Base-by-base conservation (phyloP, 2,113 vertebrate species). In the Rhineura floridana region DNA sequence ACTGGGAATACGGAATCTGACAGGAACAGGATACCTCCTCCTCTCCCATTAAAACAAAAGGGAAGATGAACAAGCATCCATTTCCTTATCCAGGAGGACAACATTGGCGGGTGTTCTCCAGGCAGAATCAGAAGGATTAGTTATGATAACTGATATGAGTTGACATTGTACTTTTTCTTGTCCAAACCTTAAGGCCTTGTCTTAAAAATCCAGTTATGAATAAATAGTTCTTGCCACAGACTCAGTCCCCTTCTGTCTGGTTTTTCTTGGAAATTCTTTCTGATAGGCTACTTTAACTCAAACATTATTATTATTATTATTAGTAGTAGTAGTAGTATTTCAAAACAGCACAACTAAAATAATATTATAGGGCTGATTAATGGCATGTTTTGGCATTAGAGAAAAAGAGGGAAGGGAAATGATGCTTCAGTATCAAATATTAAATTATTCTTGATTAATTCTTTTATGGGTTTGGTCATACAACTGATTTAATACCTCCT, bases 401-500 rank as follows among this genome's bases (percentile, higher is more conserved):
- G 77, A 87, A 94, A 87, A 94, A 21, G 15, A 87, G 91, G 15
- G 70, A 36, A 17, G 39, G 39, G 5, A 12, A 50, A 88, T 81
- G 93, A 96, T 92, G 91, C 87, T 84, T 91, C 91, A 89, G 91
- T 94, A 96, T 95, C 44, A 95, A 94, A 94, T 94, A 91, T 94
- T 87, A 95, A 95, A 96, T 96, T 95, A 93, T 93, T 96, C 93
- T 90, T 93, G 94, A 96, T 95, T 94, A 95, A 95, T 95, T 93
- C 92, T 92, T 96, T 93, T 94, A 96, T 89, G 83, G 87, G 65
- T 93, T 95, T 12, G 90, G 89, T 86, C 92, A 93, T 91, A 93
- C 88, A 92, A 91, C 91, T 17, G 87, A 94, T 92, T 92, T 94
- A 94, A 91, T 89, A 83, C 91, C 59, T 91, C 90, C 90, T 80